Conservation (phyloP, 2,113 vertebrate species). For the Crotalus viridis region DNA sequence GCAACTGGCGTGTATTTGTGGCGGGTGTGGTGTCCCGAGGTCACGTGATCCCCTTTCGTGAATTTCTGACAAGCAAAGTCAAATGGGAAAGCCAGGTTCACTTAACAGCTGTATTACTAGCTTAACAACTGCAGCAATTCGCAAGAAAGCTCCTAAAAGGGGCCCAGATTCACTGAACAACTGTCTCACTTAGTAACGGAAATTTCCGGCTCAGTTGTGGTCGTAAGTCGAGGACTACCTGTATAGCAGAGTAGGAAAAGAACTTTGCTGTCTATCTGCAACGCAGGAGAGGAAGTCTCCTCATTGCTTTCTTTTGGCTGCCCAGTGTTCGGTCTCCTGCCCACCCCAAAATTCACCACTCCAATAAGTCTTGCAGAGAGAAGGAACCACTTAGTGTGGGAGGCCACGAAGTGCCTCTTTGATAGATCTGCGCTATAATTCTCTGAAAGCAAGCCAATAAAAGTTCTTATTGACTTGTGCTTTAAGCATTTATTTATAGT, state of each 20-base stretch:
- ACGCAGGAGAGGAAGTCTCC: not conserved
- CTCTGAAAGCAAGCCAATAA: conserved; percentile 66
- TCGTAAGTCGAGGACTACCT: not conserved
- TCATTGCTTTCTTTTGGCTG: not conserved
- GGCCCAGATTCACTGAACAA: not conserved
- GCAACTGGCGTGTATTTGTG: too few species aligned
- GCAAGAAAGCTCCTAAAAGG: not conserved
- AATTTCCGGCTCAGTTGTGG: not conserved
- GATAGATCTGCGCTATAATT: conserved; percentile 60
- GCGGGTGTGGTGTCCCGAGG: too few species aligned
- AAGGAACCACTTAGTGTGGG: conserved; percentile 31
- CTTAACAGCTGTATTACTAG: too few species aligned
- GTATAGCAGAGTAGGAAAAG: not conserved
- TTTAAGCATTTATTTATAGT: conserved; percentile 67
- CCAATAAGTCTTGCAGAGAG: conserved; percentile 48
- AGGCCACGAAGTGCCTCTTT: not conserved
- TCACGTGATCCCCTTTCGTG: too few species aligned
- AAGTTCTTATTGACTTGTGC: conserved; percentile 63
- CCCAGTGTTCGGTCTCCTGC: not conserved
- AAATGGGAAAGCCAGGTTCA: too few species aligned
- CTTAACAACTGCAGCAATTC: too few species aligned
- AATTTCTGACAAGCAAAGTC: too few species aligned
- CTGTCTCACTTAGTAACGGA: not conserved
- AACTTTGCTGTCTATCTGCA: not conserved
- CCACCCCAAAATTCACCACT: conserved; percentile 6